These are phyloP conservation scores for Gila orcuttii DNA, from an alignment of 2,113 vertebrate species.

Conservation along the genomic window DNA sequence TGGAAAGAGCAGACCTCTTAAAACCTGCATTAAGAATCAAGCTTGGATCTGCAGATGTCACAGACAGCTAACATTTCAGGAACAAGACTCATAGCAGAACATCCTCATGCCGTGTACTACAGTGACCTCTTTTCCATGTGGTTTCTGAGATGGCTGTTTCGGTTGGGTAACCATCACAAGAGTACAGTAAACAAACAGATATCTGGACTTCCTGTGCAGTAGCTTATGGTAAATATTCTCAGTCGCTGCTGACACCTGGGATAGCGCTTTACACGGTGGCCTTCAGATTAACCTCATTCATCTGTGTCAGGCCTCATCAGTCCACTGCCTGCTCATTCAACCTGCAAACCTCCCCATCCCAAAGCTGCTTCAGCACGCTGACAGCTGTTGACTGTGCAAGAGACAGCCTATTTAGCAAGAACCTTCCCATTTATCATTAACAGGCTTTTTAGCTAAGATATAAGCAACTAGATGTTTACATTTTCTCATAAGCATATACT, in stretches of 20 bases:
- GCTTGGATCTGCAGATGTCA: constrained; percentile 3
- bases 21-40: background rate
- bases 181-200: background rate
- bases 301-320: constrained; percentile 63
- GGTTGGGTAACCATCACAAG: background rate
- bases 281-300: constrained; percentile 68
- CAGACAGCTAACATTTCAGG: background rate
- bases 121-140: background rate
- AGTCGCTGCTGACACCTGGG: constrained; percentile 45
- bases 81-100: background rate
- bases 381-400: constrained; percentile 42
- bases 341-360: constrained; percentile 40
- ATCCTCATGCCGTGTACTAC: background rate
- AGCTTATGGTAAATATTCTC: constrained; percentile 9
- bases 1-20: background rate
- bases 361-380: constrained; percentile 34
- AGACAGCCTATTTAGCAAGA: constrained; percentile 36
- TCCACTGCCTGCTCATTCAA: constrained; percentile 55
- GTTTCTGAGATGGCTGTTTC: background rate
- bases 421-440: constrained; percentile 18
- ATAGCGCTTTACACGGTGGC: constrained; percentile 52
- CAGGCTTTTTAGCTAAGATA: background rate
- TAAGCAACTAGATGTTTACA: background rate
- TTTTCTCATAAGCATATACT: too few species aligned
- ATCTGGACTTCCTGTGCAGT: constrained; percentile 9